phyloP scores from a whole-genome alignment of 2,797 vertebrate species.

The Rhabdomys pumilio region DNA sequence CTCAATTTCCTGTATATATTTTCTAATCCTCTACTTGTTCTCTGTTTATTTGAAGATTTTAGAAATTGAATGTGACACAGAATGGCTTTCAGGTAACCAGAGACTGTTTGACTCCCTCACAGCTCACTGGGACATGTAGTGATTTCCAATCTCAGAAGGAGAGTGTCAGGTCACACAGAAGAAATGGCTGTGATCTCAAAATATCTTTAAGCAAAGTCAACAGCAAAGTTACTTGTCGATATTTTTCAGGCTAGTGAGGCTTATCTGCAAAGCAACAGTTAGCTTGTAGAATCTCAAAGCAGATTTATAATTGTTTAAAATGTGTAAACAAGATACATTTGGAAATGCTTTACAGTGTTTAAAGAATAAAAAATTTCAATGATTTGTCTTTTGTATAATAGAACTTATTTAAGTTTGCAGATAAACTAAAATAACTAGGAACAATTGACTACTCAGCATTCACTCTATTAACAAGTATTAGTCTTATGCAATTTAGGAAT shows the following conservation, averaged over 20 bases:
- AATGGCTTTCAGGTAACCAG: neutral
- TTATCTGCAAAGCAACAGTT: constrained; percentile 53
- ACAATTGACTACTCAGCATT: constrained; percentile 14
- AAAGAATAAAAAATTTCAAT: neutral
- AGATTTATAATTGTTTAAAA: constrained; percentile 43
- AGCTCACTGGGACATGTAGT: constrained; percentile 23
- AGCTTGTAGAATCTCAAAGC: constrained; percentile 20
- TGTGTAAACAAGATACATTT: constrained; percentile 43
- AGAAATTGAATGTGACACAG: neutral
- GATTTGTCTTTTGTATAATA: constrained; percentile 14
- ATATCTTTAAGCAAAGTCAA: constrained; percentile 48
- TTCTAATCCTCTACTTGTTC: neutral
- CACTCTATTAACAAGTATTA: neutral
- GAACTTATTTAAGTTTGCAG: constrained; percentile 59
- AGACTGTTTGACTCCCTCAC: neutral
- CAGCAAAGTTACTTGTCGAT: neutral
- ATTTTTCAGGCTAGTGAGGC: neutral
- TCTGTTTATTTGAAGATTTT: neutral
- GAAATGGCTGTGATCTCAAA: constrained; percentile 55
- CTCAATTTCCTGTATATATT: neutral
- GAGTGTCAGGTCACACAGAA: constrained; percentile 36
- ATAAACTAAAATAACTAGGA: constrained; percentile 62
- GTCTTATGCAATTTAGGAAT: neutral
- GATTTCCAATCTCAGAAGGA: constrained; percentile 47
- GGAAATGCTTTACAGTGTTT: constrained; percentile 36